phyloP scores from a whole-genome alignment of 2,888 invertebrate species.

The Thecocarcelia acutangulata region DNA sequence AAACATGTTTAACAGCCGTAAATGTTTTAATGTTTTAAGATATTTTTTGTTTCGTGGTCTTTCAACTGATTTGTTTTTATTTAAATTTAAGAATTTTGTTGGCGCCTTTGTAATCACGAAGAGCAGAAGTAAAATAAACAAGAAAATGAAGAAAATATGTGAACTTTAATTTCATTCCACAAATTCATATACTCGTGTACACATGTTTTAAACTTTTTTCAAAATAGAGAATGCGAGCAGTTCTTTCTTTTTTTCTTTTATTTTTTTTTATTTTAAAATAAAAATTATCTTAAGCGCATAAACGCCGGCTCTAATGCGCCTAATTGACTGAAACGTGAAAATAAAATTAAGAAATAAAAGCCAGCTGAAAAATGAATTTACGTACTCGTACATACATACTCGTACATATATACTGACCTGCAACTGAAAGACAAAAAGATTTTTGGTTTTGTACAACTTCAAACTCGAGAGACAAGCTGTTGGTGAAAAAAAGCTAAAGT shows the following conservation, averaged over 20 bases:
- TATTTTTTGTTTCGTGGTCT: slow-evolving; percentile 7
- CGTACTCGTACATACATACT: no score
- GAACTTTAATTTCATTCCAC: slow-evolving; percentile 8
- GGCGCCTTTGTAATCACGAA: slow-evolving; percentile 60
- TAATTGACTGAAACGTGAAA: slow-evolving; percentile 65
- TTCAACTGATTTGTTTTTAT: slow-evolving; percentile 36
- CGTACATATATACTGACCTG: no score
- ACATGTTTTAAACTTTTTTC: slow-evolving; percentile 3
- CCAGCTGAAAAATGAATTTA: slow-evolving; percentile 23
- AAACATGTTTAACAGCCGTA: slow-evolving; percentile 39
- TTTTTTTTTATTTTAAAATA: background rate
- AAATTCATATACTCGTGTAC: background rate
- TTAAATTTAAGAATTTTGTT: slow-evolving; percentile 50
- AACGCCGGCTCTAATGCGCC: slow-evolving; percentile 63
- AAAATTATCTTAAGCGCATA: slow-evolving; percentile 60
- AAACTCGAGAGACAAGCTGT: slow-evolving; percentile 28
- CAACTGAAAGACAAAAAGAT: background rate
- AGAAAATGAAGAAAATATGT: slow-evolving; percentile 35
- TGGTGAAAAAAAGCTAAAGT: background rate
- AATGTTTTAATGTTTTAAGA: slow-evolving; percentile 38
- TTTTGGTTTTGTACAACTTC: background rate
- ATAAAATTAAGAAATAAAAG: slow-evolving; percentile 63
- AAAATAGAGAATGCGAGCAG: slow-evolving; percentile 11
- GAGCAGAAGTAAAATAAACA: slow-evolving; percentile 29
- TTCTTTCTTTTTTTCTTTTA: background rate